Base-by-base conservation (phyloP, 1,140 invertebrate species). In the Liolophura sinensis region DNA sequence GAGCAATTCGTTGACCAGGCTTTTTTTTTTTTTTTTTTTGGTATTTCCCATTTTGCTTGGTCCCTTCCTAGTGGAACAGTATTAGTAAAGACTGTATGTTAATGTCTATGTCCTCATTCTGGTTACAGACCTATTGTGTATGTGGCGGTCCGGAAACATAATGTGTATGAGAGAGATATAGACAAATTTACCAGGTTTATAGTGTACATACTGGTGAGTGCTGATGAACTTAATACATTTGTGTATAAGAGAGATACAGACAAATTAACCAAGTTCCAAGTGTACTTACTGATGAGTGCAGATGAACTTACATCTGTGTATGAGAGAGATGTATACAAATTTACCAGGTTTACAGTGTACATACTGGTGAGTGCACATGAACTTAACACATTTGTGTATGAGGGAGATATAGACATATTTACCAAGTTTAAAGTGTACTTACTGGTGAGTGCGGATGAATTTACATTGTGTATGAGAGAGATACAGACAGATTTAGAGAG, bases 131-230 rank as follows among this genome's bases (percentile, higher is more conserved):
- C 91, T 46, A 89, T 92, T 40, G 87, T 92, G 60, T 92, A 92
- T 75, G 91, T 92, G 76, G 90, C 90, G 65, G 89, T 90, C 15
- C 91, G 89, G 79, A 90, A 91, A 79, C 91, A 92, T 76, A 91
- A 88, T 80, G 89, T 87, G 5, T 89, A 87, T 77, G 89, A 90
- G 22, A 86, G 90, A 70, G 87, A 91, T 74, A 89, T 92, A 73
- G 89, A 92, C 76, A 90, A 92, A 72, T 80, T 92, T 40, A 92
- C 90, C 11, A 89, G 90, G 71, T 92, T 91, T 76, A 91, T 92
- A 80, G 90, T 92, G 15, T 90, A 88, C 73, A 91, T 90, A 76
- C 82, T 92, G 84, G 89, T 90, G 82, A 86, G 85, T 73, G 55
- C 18, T 31, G n/a, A n/a, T n/a, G n/a, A n/a, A n/a, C n/a, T n/a